phyloP scores from a whole-genome alignment of 2,113 vertebrate species.

The Montifringilla adamsi region DNA sequence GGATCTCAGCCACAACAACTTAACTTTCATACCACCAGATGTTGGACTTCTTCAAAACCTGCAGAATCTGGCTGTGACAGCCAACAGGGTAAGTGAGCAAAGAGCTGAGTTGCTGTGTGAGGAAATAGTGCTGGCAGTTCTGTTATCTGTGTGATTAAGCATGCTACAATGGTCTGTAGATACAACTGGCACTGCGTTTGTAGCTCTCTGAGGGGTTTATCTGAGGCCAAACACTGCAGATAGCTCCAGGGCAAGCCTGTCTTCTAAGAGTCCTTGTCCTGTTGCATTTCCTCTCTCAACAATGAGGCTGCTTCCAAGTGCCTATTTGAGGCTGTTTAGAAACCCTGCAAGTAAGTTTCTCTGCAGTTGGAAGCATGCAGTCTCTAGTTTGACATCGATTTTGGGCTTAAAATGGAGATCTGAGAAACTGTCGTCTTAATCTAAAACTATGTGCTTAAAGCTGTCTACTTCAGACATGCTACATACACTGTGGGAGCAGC shows the following conservation, averaged over 20 bases:
- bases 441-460: neutral
- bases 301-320: neutral
- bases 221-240: neutral
- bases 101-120: neutral
- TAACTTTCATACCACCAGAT: conserved; percentile 88
- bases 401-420: neutral
- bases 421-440: neutral
- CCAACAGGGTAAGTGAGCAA: conserved; percentile 86
- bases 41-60: conserved; percentile 92
- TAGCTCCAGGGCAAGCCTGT: neutral
- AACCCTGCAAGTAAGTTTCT: neutral
- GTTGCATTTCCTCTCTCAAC: neutral
- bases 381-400: neutral
- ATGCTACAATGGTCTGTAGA: neutral
- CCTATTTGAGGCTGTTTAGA: neutral
- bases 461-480: neutral
- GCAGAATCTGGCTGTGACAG: conserved; percentile 91
- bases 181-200: neutral
- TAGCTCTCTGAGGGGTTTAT: neutral
- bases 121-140: neutral
- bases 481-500: neutral
- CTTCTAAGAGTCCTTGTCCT: neutral
- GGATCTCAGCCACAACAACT: conserved; percentile 95
- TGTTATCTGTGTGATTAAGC: neutral
- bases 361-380: neutral